Base-by-base conservation (phyloP, 2,797 vertebrate genomes). In the Sebastes goodei region DNA sequence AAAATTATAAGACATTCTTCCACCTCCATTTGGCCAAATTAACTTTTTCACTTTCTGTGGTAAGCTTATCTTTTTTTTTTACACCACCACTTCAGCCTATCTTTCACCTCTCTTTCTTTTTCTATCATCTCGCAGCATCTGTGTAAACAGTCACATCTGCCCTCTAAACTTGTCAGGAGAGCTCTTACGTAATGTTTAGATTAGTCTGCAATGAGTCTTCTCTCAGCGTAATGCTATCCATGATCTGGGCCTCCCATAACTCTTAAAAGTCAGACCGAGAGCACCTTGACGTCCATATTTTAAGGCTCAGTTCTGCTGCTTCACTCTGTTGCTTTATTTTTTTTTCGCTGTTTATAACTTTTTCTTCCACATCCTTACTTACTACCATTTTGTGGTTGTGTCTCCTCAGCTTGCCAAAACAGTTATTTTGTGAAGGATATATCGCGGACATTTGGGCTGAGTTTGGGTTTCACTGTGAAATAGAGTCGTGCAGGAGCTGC, bases 181-280 rank as follows among this genome's bases (percentile, higher is more conserved):
- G 82, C 71, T 81, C 85, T 94, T 93, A 89, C 75, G 82, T 93
- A 94, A 94, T 93, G 88, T 91, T 94, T 88, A 89, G 82, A 90
- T 92, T 88, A 84, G 86, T 88, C 80, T 85, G 76, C 80, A 77
- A 83, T 86, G 80, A 83, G 84, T 88, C 80, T 87, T 88, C 86
- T 91, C 86, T 89, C 59, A 71, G 81, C 8, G 78, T 88, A 87
- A 89, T 76, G 90, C 81, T 85, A 84, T 83, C 84, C 86, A 85
- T 83, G 62, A 86, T 76, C 84, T 46, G 80, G 88, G 82, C 80
- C 85, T 88, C 85, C 76, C 81, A 77, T 92, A 92, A 93, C 88
- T 92, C 84, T 91, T 81, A 65, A 86, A 87, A 89, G 67, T 77
- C 79, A 73, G 75, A 52, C 83, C 42, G 76, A 83, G 78, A 89